phyloP scores from a whole-genome alignment of 2,113 vertebrate species.

The Sapayoa aenigma region DNA sequence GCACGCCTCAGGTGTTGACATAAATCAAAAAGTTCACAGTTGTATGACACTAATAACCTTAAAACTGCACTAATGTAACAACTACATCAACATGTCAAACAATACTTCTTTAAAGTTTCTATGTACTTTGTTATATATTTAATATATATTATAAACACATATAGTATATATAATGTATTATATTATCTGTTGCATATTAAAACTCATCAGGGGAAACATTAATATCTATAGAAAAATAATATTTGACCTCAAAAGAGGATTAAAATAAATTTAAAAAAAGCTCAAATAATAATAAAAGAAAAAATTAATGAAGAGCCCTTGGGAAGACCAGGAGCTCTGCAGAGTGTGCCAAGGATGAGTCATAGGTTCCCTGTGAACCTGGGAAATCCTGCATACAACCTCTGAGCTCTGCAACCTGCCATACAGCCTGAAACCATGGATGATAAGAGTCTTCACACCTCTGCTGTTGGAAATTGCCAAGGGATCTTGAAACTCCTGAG shows the following conservation, averaged over 20 bases:
- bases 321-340: not conserved
- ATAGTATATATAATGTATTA: too few species aligned
- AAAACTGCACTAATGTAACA: not conserved
- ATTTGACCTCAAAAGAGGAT: not conserved
- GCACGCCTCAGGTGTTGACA: not conserved
- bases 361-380: not conserved
- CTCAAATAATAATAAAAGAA: not conserved
- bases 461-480: not conserved
- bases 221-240: not conserved
- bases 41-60: not conserved
- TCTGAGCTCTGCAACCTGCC: not conserved
- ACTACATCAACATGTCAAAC: not conserved
- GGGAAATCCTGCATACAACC: not conserved
- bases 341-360: not conserved
- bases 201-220: not conserved
- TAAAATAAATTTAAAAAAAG: not conserved
- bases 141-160: too few species aligned
- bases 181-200: not conserved
- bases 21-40: not conserved
- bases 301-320: not conserved
- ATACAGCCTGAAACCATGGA: not conserved
- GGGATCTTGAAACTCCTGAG: not conserved
- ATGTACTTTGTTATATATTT: not conserved
- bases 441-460: not conserved
- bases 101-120: not conserved